These are phyloP conservation scores for Antheraea assamensis DNA, from an alignment of 2,888 invertebrate species.

Conservation along the genomic window DNA sequence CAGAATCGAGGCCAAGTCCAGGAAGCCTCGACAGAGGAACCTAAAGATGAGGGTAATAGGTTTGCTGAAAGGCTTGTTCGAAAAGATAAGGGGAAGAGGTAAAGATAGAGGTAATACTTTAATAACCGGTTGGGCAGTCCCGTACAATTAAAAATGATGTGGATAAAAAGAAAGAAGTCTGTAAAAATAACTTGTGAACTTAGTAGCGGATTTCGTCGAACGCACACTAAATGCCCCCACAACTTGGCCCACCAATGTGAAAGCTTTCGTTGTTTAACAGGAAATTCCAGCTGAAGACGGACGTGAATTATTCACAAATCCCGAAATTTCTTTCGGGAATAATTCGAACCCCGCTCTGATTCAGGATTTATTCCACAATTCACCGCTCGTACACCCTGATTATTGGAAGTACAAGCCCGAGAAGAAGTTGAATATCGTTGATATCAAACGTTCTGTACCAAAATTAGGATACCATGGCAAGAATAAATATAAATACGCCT, in stretches of 20 bases:
- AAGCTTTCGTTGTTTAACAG: constrained; percentile 67
- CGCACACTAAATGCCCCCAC: constrained; percentile 56
- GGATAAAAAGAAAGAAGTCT: constrained; percentile 24
- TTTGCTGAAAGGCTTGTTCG: constrained; percentile 58
- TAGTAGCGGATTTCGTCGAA: constrained; percentile 60
- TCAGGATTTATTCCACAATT: constrained; percentile 59
- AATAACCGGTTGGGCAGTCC: constrained; percentile 36
- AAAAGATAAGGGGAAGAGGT: constrained; percentile 45
- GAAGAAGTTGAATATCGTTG: constrained; percentile 37
- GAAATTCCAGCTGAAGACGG: constrained; percentile 51
- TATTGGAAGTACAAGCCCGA: constrained; percentile 59
- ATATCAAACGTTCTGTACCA: constrained; percentile 42
- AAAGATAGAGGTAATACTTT: constrained; percentile 48
- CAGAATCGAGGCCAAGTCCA: constrained; percentile 27
- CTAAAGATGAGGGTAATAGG: constrained; percentile 49
- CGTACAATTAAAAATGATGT: not conserved
- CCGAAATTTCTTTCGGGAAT: constrained; percentile 33
- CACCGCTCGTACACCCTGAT: constrained; percentile 63
- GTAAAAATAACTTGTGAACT: constrained; percentile 18
- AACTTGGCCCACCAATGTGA: constrained; percentile 35
- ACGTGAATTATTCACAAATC: constrained; percentile 43
- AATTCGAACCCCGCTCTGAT: constrained; percentile 30
- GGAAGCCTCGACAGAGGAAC: constrained; percentile 36
- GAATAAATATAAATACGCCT: constrained; percentile 68
- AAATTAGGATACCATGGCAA: constrained; percentile 70